Evolutionary conservation across 2,797 vertebrate genomes (phyloP), one percentile per base, ranked within the genome.

Genomic region (Tympanoctomys barrerae): DNA sequence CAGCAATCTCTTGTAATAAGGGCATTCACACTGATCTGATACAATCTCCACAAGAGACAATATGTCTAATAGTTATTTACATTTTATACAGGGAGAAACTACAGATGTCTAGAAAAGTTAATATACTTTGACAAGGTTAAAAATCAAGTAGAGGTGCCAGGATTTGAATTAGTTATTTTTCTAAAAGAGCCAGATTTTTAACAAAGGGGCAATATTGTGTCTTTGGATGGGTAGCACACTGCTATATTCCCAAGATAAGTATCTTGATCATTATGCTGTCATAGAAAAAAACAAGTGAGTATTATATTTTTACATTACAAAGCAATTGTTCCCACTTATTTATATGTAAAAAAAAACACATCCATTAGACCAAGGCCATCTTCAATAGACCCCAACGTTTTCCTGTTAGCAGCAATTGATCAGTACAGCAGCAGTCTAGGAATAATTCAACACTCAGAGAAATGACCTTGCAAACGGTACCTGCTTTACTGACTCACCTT

Each of bases 111-210:
- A 85, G 87, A 79, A 82, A 90, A 95, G 87, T 79, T 73, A 57
- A 39, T 46, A 28, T 28, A n/a, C 31, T 83, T 90, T 89, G 49
- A 92, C 26, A 95, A 97, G 66, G 57, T 87, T 95, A 95, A 97
- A 95, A 94, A 84, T 95, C 71, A 93, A 88, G 36, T 52, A 89
- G 28, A 89, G 39, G 54, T 95, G n/a, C 26, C 54, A 84, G 46
- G 33, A 82, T 68, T 95, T 46, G 31, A 94, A 77, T 91, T 84
- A 77, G 46, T 89, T 92, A n/a, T 95, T 64, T 73, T 7, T 59
- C 71, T 33, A 73, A 39, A 88, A 78, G 61, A 88, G 46, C 46
- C n/a, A 91, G 24, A 96, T 79, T 83, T 88, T 61, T 87, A 94
- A 90, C 87, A 16, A 57, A 89, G 54, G 49, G 10, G 16, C 49